A percentile compares a stretch with the other conserved stretches of the same genome.
These are phyloP conservation scores for Acanthaster planci DNA, from an alignment of 35 echinoderm and acorn worm species.

Conservation along the genomic window DNA sequence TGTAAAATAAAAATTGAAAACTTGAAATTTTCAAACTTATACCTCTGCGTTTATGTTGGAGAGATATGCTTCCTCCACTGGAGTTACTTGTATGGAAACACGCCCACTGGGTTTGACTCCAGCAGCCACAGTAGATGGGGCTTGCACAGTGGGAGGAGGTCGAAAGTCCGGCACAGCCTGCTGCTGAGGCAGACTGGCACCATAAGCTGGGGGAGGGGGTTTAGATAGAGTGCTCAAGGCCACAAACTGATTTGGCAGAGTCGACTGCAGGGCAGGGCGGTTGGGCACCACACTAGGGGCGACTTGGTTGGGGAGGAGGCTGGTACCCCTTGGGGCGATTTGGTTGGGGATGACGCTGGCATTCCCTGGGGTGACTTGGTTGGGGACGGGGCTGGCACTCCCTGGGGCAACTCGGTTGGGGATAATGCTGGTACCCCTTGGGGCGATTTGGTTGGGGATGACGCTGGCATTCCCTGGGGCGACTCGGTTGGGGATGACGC, in stretches of 20 bases:
- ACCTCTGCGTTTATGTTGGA: constrained; percentile 86
- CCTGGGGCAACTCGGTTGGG: background rate
- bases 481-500: background rate
- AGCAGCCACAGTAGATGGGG: constrained; percentile 20
- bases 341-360: background rate
- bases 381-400: background rate
- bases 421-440: background rate
- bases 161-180: constrained; percentile 31
- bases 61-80: constrained; percentile 58
- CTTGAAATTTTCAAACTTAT: background rate
- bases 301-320: background rate
- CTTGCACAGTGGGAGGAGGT: constrained; percentile 31
- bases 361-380: background rate
- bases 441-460: background rate
- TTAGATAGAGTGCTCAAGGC: background rate
- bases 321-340: background rate
- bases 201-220: background rate
- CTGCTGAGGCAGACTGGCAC: background rate
- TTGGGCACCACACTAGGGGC: background rate
- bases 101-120: background rate
- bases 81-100: constrained; percentile 17
- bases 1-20: too few relatives aligned
- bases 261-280: background rate
- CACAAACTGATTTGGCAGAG: background rate
- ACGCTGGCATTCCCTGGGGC: too few relatives aligned